phyloP scores from a whole-genome alignment of 1,140 invertebrate genomes.

The Pseudomyrmex cubaensis region DNA sequence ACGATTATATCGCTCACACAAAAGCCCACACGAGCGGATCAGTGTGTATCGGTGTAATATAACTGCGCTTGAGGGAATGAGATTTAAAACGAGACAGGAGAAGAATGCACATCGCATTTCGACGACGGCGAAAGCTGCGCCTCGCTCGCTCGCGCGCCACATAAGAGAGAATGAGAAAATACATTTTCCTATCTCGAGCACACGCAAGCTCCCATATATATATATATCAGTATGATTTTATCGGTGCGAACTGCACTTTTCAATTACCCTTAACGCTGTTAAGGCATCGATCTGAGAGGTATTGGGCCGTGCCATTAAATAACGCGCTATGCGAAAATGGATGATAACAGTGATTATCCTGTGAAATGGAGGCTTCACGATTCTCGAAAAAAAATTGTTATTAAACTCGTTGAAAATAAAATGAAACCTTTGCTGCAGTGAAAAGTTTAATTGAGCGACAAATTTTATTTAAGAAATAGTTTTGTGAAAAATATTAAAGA shows the following conservation, averaged over 20 bases:
- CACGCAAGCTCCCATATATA: background rate
- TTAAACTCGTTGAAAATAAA: background rate
- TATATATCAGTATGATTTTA: constrained; percentile 28
- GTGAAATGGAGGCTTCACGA: background rate
- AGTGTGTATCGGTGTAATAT: constrained; percentile 3
- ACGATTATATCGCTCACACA: constrained; percentile 5
- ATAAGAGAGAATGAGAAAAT: constrained; percentile 1
- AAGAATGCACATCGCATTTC: background rate
- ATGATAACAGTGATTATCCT: background rate
- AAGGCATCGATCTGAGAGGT: background rate
- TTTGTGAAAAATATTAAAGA: background rate
- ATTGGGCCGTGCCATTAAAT: constrained; percentile 1
- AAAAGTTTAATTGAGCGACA: too few species aligned
- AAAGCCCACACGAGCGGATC: too few species aligned
- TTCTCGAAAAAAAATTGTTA: background rate
- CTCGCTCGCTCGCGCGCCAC: too few species aligned
- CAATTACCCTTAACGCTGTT: constrained; percentile 31
- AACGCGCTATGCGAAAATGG: background rate
- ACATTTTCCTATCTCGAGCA: constrained; percentile 9
- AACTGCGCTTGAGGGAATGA: background rate
- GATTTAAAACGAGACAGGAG: background rate
- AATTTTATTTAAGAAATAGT: too few species aligned
- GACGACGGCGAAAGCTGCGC: background rate
- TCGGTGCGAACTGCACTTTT: constrained; percentile 24
- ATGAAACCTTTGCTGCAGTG: too few species aligned